These are phyloP conservation scores for Heterodera filipjevi DNA, from an alignment of 2,888 invertebrate genomes.

Conservation along the genomic window DNA sequence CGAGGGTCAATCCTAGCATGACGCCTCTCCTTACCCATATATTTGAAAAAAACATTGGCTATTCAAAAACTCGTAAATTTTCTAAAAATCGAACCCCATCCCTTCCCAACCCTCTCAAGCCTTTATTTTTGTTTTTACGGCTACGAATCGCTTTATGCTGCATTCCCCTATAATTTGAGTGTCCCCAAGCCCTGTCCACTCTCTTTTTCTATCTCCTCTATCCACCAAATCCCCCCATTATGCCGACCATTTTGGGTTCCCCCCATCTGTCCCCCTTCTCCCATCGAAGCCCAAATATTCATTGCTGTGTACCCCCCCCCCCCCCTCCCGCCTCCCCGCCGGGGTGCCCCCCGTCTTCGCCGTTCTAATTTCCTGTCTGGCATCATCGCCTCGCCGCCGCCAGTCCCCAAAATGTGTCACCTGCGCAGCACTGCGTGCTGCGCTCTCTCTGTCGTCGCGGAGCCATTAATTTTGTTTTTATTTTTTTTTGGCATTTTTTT, in stretches of 20 bases:
- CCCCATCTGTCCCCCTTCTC: neutral
- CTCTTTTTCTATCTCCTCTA: neutral
- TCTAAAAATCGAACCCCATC: no score
- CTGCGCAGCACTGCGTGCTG: neutral
- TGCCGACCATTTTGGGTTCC: neutral
- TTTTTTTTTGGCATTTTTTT: neutral
- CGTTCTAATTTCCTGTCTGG: slow-evolving; percentile 2
- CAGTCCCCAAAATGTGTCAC: neutral
- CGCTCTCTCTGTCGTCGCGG: neutral
- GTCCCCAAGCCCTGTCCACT: no score
- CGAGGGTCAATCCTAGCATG: no score
- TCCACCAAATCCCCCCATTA: neutral
- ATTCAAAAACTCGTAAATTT: no score
- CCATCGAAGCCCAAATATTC: neutral
- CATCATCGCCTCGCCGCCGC: neutral
- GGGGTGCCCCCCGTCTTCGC: neutral
- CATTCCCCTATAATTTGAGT: neutral
- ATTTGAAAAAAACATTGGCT: no score
- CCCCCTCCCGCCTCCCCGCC: neutral
- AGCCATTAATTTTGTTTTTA: neutral
- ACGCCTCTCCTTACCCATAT: no score
- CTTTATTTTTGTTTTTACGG: neutral
- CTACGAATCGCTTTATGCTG: neutral
- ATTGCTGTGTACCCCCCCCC: neutral
- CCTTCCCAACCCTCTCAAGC: no score